phyloP scores from a whole-genome alignment of 2,797 vertebrate species.

The Chaetophractus vellerosus region DNA sequence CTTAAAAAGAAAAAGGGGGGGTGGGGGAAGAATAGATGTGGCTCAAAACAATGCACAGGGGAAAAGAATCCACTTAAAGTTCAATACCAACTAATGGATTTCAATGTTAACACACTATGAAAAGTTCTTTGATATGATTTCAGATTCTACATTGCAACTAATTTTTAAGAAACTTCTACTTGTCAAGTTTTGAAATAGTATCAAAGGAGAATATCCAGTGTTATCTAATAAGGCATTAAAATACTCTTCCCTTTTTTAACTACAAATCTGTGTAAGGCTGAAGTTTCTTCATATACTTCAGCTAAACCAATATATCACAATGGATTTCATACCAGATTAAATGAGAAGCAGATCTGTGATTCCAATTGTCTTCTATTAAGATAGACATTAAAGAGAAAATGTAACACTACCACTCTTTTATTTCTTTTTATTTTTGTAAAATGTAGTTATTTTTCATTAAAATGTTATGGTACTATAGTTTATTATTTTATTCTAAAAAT shows the following conservation, averaged over 20 bases:
- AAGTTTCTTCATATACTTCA: constrained; percentile 28
- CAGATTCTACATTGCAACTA: constrained; percentile 3
- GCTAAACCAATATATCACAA: constrained; percentile 18
- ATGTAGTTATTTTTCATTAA: constrained; percentile 2
- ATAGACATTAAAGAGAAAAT: constrained; percentile 26
- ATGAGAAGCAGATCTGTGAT: neutral
- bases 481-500: constrained; percentile 8
- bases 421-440: constrained; percentile 20
- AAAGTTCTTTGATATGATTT: constrained; percentile 17
- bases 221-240: constrained; percentile 49
- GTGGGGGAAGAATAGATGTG: no score
- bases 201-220: neutral
- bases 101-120: constrained; percentile 27
- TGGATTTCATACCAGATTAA: neutral
- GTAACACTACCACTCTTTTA: neutral
- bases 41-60: neutral
- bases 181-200: constrained; percentile 10
- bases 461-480: constrained; percentile 11
- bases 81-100: constrained; percentile 2
- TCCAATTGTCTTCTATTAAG: neutral
- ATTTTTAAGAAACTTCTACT: constrained; percentile 36
- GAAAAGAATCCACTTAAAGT: neutral
- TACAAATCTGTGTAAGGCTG: neutral
- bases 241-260: constrained; percentile 27
- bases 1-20: neutral